Base-by-base conservation (phyloP, 2,113 vertebrate genomes). In the Aythya baeri region DNA sequence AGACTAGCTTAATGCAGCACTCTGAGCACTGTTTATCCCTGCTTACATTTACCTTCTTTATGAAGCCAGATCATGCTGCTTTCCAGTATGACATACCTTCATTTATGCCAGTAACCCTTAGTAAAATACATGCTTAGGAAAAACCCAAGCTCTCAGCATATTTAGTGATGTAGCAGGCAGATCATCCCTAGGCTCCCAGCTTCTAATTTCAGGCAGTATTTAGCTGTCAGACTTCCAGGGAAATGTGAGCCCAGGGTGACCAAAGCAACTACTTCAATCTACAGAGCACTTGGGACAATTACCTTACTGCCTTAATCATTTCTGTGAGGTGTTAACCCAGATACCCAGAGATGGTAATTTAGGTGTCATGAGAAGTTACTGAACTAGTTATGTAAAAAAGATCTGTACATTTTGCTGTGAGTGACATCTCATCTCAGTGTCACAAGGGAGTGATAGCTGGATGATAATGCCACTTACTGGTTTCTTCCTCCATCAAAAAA, bases 361-460 rank as follows among this genome's bases (percentile, higher is more conserved):
- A 95, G 93, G 93, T 89, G 90, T 88, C 89, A 86, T 0, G 2
- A 83, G 74, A 66, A 90, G 86, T 93, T 95, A 95, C 65, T 84
- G 92, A 95, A 94, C 84, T 88, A 63, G 52, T 94, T 89, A 61
- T 11, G n/a, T 76, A 89, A 73, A 89, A 91, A 79, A 89, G 58
- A 79, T 65, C 73, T 84, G 77, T 81, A 79, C 80, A 58, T 92
- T 95, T 92, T 94, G 83, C 70, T 79, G 70, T 88, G 88, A 96
- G 49, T 92, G 94, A 91, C 88, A 82, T 93, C 77, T 94, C 70
- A 54, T 94, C 88, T 91, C 89, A 91, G 83, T 80, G 83, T 95
- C 94, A 96, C 93, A 92, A 89, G 74, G 63, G 54, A 50, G 50
- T 93, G 94, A 88, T 70, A 91, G 74, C 59, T 79, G 86, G 90